Percentiles rank a stretch among this genome's conserved stretches.
phyloP scores from a whole-genome alignment of 2,113 vertebrate genomes.

The Panthera uncia region DNA sequence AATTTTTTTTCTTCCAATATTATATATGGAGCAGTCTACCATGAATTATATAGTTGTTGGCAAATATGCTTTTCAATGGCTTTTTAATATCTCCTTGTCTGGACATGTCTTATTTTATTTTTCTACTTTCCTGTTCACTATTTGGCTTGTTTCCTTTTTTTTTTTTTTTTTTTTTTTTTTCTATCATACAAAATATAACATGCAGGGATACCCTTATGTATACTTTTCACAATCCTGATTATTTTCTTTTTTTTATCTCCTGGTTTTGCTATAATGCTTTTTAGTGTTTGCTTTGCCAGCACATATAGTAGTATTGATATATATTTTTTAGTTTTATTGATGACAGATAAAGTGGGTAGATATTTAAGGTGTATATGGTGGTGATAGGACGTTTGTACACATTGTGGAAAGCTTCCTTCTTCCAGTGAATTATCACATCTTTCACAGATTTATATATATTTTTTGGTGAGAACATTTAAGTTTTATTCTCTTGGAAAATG shows the following conservation, averaged over 20 bases:
- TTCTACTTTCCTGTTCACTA: not conserved
- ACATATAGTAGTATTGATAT: not conserved
- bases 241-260: not conserved
- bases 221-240: not conserved
- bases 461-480: not conserved
- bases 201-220: not conserved
- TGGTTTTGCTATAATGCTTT: not conserved
- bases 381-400: not conserved
- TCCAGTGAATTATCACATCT: not conserved
- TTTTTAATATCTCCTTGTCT: not conserved
- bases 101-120: not conserved
- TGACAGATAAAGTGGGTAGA: not conserved
- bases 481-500: not conserved
- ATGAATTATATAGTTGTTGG: not conserved
- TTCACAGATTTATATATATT: not conserved
- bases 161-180: not conserved
- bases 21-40: not conserved
- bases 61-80: not conserved
- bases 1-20: not conserved
- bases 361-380: not conserved
- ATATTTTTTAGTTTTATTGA: not conserved
- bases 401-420: not conserved
- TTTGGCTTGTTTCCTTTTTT: constrained; percentile 4
- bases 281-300: not conserved
- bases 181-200: not conserved